Base-by-base conservation (phyloP, 1,140 invertebrate genomes). In the Drosophila lacteicornis region DNA sequence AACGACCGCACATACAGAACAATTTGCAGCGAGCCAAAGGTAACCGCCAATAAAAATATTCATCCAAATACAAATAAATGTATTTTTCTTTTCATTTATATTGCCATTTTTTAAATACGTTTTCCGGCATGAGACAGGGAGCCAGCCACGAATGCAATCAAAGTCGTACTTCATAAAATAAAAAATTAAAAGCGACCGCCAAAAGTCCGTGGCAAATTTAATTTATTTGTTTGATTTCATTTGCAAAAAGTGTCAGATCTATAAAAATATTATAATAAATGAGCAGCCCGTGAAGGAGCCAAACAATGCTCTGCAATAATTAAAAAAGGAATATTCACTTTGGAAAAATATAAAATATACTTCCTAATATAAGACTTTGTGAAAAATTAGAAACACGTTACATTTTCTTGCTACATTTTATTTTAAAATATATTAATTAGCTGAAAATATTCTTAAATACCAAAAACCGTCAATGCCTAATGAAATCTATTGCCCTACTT, bases 31-130 rank as follows among this genome's bases (percentile, higher is more conserved):
- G 66, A 25, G 47, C 67, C 63, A 88, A 84, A 83, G 73, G 78
- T 77, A 84, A 84, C 84, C 83, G 59, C 84, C 77, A 88, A 84
- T 88, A 88, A 88, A 87, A 87, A 88, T 62, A 88, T 66, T 90
- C 74, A 79, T 63, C 46, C 70, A 63, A 75, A 68, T 53, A 58
- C 50, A 76, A 76, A 76, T 65, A 73, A 71, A 73, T 74, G 38
- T 43, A 40, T 74, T 60, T 74, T 73, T 38, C 70, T 51, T 73
- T 57, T 43, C 43, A 58, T 70, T 69, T 58, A 36, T 73, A 73
- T 79, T 75, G 49, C 30, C 19, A 42, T 12, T 71, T 83, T 79
- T 79, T 67, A 9, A 49, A 11, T 19, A 45, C 46, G 59, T 58
- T 73, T 73, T 73, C 76, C 77, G 75, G 53, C 50, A 46, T 50